Base-by-base conservation (phyloP, 2,797 vertebrate genomes). In the Bryconaethiops microstoma region DNA sequence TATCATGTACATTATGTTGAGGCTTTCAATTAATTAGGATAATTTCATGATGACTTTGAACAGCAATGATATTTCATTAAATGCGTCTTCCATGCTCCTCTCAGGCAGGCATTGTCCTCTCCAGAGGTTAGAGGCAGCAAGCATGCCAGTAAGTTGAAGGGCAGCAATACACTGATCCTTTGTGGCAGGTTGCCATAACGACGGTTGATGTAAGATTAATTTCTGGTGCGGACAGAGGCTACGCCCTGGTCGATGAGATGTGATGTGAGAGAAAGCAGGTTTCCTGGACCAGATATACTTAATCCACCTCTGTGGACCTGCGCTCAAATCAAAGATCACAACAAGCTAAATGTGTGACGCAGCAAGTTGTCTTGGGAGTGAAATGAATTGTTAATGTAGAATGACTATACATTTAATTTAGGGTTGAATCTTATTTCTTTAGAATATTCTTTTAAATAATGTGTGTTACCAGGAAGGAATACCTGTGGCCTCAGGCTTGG, bases 131-230 rank as follows among this genome's bases (percentile, higher is more conserved):
- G 63, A 72, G 69, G 50, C 50, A 54, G 69, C 68, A 17, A 12
- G 13, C 4, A 23, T 77, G 57, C 74, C 74, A 17, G 6, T 48
- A 45, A 25, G 80, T 87, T 85, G 82, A 74, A 76, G 88, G 86
- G 80, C 89, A 78, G 81, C 84, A 86, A 83, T 81, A 82, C 88
- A 86, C 90, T 90, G 90, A 90, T 92, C 87, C 67, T 86, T 87
- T 88, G 82, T 88, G 87, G 84, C 90, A 85, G 57, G 94, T 96
- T 93, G 92, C 91, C 94, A 91, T 87, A 90, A 92, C 90, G 92
- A 96, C 93, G 82, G 91, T 89, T 95, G 95, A 95, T 95, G 94
- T 95, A 94, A 96, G 83, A 77, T 86, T 85, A 88, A 86, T 89
- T 89, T 86, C 85, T 90, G 88, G 91, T 90, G 88, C 21, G 45